Conservation (phyloP, 2,113 vertebrate species). For the Otis tarda region DNA sequence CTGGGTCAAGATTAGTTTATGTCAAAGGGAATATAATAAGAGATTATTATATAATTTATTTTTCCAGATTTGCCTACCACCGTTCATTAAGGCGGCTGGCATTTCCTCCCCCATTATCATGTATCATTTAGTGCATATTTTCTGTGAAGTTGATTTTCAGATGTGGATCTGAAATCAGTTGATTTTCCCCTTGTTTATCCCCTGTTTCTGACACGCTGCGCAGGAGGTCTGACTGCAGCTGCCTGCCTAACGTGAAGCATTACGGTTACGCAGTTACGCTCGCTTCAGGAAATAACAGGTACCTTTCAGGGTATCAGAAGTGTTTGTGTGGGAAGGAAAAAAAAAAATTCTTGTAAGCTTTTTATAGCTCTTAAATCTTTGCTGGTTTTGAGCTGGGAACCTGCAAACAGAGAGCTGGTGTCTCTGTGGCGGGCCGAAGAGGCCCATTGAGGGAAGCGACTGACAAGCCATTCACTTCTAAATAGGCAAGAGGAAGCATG, state of each 20-base stretch:
- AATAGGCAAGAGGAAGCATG: background rate
- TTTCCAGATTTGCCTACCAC: constrained; percentile 44
- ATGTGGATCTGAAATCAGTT: too few relatives aligned
- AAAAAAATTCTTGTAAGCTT: background rate
- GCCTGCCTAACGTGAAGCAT: background rate
- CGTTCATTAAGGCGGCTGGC: constrained; percentile 37
- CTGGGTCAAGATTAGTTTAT: constrained; percentile 45
- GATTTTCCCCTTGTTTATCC: background rate
- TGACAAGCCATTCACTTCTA: background rate
- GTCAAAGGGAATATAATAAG: constrained; percentile 19
- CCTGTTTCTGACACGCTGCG: background rate
- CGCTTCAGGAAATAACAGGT: background rate
- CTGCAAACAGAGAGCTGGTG: background rate
- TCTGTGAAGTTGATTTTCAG: constrained; percentile 24
- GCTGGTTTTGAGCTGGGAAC: background rate
- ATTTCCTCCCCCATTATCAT: constrained; percentile 28
- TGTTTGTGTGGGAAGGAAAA: background rate
- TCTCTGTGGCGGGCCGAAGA: background rate
- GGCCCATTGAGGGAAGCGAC: background rate
- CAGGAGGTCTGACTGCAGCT: constrained; percentile 17
- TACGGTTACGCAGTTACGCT: background rate
- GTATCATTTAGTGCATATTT: constrained; percentile 34
- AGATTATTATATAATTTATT: constrained; percentile 43
- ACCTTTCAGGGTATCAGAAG: background rate
- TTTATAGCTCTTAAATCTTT: background rate